Evolutionary conservation across 2,113 vertebrate species (phyloP), one percentile per base, ranked within the genome.

Genomic region (Stomatorhinus ivindoensis): DNA sequence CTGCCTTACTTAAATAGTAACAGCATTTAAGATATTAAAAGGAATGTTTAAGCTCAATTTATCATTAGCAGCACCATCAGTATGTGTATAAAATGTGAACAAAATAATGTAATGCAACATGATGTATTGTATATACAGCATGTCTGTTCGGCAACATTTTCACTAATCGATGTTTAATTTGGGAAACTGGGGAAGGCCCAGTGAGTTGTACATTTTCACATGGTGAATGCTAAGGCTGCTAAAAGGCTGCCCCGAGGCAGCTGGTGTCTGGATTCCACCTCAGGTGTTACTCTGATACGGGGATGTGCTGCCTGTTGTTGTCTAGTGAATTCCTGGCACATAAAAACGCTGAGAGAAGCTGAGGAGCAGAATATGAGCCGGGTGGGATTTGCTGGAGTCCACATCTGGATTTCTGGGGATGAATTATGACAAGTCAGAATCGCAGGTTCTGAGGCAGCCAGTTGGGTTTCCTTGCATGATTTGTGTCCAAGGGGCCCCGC

Each of bases 391-490:
- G 27, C 48, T 55, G 85, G 85, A 55, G 85, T 27, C 85, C 85
- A 53, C 85, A 87, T 87, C 85, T 87, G 85, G 85, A 87, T 87
- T 87, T 51, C 48, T 35, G 50, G 27, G 48, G 48, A 87, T 50
- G 85, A 53, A 53, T 87, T 53, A 53, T 87, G 27, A 55, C 31
- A 35, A 53, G 85, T 53, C 53, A 55, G 85, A 87, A 35, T 87
- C 9, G 50, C 50, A 3, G 50, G 85, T 55, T 53, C 27, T 31
- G 85, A 24, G 42, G 82, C 44, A 1, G 82, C 15, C 76, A 5
- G 8, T 82, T 10, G 35, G 39, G 31, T 44, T 44, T 44, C 76
- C 76, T 50, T 50, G n/a, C n/a, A 51, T 86, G 84, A 50, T 86
- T 86, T 86, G 84, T 50, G 84, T 53, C 85, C 85, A 51, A 17